Base-by-base conservation (phyloP, 2,888 invertebrate genomes). In the Eledone cirrhosa region DNA sequence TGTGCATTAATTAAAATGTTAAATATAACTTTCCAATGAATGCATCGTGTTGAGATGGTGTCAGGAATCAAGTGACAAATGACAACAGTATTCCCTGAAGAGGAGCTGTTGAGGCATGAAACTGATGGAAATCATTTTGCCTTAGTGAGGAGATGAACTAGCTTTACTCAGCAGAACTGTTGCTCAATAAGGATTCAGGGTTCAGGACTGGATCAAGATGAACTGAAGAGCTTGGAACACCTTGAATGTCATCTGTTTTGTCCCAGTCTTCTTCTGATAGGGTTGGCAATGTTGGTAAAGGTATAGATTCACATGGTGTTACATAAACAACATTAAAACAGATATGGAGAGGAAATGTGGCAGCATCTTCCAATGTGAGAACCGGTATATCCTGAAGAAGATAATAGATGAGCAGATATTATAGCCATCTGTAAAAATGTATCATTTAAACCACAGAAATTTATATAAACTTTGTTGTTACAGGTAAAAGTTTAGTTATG, bases 321-420 rank as follows among this genome's bases (percentile, higher is more conserved):
- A 72, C 72, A 31, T 72, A 72, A 31, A 72, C 72, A 22, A 94
- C 92, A 87, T 94, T 94, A 48, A 94, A 94, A 19, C 94, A 94
- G 87, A 95, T 92, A 79, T 94, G 92, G 78, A 95, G 87, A 0
- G 95, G 95, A 91, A 94, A 94, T 72, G 92, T 92, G 78, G 94
- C 88, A 81, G 93, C 92, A 31, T 92, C 91, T 79, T 94, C 94
- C 86, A 93, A 77, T 13, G 84, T 83, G 77, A 90, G 89, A 29
- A 92, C 89, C 82, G 91, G 83, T 75, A 88, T 85, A 81, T 91
- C 88, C 90, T 90, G 85, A 31, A 86, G 84, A 47, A 81, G n/a
- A 78, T 63, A 78, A 19, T 14, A 16, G 31, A 69, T 63, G 27
- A n/a, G n/a, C n/a, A n/a, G 22, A 77, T 47, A 41, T 41, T 41